Evolutionary conservation across 2,113 vertebrate species (phyloP).

Genomic region (Paradisaea rubra): DNA sequence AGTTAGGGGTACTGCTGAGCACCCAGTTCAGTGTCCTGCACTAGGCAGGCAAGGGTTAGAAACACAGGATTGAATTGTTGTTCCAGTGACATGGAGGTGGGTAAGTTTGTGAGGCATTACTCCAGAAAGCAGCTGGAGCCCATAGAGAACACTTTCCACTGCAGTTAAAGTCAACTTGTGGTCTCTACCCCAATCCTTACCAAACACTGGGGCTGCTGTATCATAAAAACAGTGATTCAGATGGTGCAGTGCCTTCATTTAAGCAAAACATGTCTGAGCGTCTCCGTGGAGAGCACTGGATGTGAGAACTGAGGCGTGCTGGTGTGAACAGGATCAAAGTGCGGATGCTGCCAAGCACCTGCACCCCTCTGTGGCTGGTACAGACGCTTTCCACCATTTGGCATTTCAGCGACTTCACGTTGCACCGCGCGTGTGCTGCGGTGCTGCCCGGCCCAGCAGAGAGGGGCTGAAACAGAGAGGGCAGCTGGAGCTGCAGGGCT

Average conservation of each 20-base stretch:
- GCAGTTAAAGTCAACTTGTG: background rate
- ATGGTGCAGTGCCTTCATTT: background rate
- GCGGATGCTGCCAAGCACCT: conserved; percentile 16
- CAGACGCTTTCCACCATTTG: background rate
- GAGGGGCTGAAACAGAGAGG: rapidly evolving
- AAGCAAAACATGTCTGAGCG: background rate
- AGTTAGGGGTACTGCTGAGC: too few species aligned
- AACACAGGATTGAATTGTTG: background rate
- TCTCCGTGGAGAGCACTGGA: background rate
- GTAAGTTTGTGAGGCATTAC: background rate
- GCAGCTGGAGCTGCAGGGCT: background rate
- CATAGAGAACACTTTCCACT: rapidly evolving
- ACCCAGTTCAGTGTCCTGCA: background rate
- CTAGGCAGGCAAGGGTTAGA: background rate
- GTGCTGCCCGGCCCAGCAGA: rapidly evolving
- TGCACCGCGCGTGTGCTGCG: rapidly evolving
- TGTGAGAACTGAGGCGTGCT: background rate
- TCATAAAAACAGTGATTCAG: background rate
- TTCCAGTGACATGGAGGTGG: background rate
- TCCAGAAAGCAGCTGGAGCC: background rate
- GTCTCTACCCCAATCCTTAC: background rate
- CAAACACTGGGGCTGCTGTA: background rate
- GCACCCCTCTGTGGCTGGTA: background rate
- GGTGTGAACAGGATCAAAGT: conserved; percentile 22
- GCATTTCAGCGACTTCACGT: rapidly evolving